Conservation (phyloP, 2,113 vertebrate genomes). For the Arizona elegans region DNA sequence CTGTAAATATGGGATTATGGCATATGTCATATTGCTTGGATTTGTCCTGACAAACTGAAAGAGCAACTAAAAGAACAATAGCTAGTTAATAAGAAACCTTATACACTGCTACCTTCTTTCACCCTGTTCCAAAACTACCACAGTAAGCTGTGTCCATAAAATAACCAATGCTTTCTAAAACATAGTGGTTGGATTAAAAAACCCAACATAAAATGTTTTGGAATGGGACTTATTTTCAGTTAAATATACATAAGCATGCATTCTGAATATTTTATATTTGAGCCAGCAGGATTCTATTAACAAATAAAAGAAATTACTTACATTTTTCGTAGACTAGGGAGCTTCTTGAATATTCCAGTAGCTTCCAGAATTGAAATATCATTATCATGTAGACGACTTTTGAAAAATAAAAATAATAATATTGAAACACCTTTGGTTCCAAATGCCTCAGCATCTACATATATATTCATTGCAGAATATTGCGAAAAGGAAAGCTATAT, state of each 20-base stretch:
- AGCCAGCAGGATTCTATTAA: neutral
- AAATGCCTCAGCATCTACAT: neutral
- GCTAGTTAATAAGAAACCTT: neutral
- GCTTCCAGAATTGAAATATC: conserved; percentile 88
- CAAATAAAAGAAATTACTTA: conserved; percentile 64
- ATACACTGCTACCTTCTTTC: neutral
- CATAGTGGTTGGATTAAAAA: neutral
- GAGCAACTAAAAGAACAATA: neutral
- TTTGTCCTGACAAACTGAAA: neutral
- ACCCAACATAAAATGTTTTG: neutral
- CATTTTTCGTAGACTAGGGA: conserved; percentile 92
- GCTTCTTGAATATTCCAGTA: conserved; percentile 87
- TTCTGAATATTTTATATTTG: neutral
- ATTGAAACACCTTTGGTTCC: conserved; percentile 18
- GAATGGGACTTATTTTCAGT: neutral
- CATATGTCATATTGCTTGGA: neutral
- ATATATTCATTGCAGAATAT: conserved; percentile 19
- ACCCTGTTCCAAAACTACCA: neutral
- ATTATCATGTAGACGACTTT: conserved; percentile 92
- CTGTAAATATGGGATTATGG: neutral
- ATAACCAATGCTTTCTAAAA: neutral
- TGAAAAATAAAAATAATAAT: conserved; percentile 44
- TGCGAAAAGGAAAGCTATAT: neutral
- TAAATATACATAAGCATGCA: neutral
- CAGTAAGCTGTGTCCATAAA: neutral